Evolutionary conservation across 2,888 invertebrate genomes (phyloP).

Genomic region (Hirtodrosophila alboralis): DNA sequence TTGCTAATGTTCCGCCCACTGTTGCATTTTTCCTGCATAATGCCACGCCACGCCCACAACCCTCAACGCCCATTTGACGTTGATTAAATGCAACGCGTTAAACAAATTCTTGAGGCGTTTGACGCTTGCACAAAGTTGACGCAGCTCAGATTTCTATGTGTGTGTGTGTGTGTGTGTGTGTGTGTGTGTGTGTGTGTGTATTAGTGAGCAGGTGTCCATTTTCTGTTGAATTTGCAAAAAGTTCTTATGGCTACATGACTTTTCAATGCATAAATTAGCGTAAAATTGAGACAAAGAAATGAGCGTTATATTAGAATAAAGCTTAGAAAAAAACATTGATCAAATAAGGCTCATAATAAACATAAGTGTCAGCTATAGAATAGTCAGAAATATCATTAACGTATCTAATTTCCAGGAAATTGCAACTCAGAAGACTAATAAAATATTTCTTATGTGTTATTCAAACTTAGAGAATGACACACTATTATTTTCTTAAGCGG

Average conservation of each 20-base stretch:
- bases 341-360: slow-evolving; percentile 4
- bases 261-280: slow-evolving; percentile 64
- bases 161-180: neutral
- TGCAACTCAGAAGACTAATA: too few species aligned
- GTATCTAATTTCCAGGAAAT: too few species aligned
- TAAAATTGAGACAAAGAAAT: slow-evolving; percentile 11
- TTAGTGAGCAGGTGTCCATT: slow-evolving; percentile 40
- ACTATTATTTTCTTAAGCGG: slow-evolving; percentile 37
- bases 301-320: slow-evolving; percentile 7
- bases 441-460: too few species aligned
- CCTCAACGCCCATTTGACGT: slow-evolving; percentile 41
- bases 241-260: slow-evolving; percentile 28
- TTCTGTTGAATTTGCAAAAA: slow-evolving; percentile 31
- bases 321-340: neutral
- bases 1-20: slow-evolving; percentile 68
- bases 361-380: too few species aligned
- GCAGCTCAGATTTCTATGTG: slow-evolving; percentile 50
- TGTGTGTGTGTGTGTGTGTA: slow-evolving; percentile 1
- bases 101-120: slow-evolving; percentile 69
- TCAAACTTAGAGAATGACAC: too few species aligned
- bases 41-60: slow-evolving; percentile 30
- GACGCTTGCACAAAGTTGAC: slow-evolving; percentile 35
- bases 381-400: too few species aligned
- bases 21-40: slow-evolving; percentile 49
- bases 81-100: slow-evolving; percentile 70